A percentile compares a stretch with the other conserved stretches of the same genome.
phyloP scores from a whole-genome alignment of 2,797 vertebrate species.

The Neoniphon sammara region DNA sequence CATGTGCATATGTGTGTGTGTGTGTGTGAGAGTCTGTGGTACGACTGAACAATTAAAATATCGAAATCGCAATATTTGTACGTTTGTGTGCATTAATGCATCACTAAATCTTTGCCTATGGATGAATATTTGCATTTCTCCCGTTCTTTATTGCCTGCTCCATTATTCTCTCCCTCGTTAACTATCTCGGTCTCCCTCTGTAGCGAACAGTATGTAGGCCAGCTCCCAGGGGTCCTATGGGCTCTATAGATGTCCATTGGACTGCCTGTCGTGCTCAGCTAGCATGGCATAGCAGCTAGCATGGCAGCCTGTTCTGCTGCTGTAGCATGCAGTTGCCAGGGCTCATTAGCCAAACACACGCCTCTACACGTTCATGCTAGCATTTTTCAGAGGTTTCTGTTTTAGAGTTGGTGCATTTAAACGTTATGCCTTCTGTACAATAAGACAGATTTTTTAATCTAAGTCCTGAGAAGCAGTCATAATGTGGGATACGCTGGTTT shows the following conservation, averaged over 20 bases:
- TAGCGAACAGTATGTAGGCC: slow-evolving; percentile 56
- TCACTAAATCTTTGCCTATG: slow-evolving; percentile 11
- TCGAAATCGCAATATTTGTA: not conserved
- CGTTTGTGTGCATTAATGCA: slow-evolving; percentile 7
- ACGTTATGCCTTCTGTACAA: too few species aligned
- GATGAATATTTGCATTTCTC: not conserved
- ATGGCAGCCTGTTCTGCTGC: slow-evolving; percentile 18
- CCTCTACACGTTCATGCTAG: not conserved
- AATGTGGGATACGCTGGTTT: too few species aligned
- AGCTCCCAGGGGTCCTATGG: slow-evolving; percentile 60
- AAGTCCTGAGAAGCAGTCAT: too few species aligned
- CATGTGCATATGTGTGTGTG: not conserved
- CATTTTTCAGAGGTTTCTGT: not conserved
- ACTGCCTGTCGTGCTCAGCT: slow-evolving; percentile 53
- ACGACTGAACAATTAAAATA: too few species aligned
- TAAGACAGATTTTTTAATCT: too few species aligned
- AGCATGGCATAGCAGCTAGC: slow-evolving; percentile 3
- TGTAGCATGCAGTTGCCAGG: slow-evolving; percentile 17
- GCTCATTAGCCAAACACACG: slow-evolving; percentile 39
- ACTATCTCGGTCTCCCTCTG: slow-evolving; percentile 14
- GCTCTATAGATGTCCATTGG: slow-evolving; percentile 56
- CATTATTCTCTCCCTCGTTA: slow-evolving; percentile 15
- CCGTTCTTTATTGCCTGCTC: not conserved
- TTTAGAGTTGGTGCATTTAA: not conserved
- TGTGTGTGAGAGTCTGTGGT: not conserved